Conservation (phyloP, 2,888 invertebrate species). For the Andricus curvator region DNA sequence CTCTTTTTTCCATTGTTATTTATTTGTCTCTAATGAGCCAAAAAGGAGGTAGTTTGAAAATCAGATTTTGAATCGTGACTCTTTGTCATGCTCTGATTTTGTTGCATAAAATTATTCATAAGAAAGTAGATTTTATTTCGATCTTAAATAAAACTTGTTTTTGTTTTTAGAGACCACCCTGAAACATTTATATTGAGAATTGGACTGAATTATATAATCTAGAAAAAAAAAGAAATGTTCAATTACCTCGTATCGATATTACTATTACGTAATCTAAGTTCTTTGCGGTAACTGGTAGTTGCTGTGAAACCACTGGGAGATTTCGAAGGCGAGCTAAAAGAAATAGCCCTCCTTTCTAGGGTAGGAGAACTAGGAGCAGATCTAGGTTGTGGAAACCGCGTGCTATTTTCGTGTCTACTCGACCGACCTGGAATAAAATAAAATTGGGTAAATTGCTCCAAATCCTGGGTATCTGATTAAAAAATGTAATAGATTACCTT, state of each 20-base stretch:
- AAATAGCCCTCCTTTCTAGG: slow-evolving; percentile 79
- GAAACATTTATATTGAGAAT: too few species aligned
- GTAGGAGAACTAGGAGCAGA: slow-evolving; percentile 86
- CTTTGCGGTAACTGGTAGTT: slow-evolving; percentile 75
- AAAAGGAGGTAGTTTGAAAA: too few species aligned
- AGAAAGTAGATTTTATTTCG: too few species aligned
- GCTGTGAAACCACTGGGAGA: slow-evolving; percentile 74
- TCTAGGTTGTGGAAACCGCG: slow-evolving; percentile 78
- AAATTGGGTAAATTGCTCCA: not conserved
- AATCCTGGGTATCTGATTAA: not conserved
- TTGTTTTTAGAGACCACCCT: too few species aligned
- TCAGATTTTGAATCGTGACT: too few species aligned
- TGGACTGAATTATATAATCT: not conserved
- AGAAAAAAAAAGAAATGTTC: slow-evolving; percentile 24
- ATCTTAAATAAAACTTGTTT: too few species aligned
- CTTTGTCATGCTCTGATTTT: too few species aligned
- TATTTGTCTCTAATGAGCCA: too few species aligned
- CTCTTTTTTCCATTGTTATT: too few species aligned
- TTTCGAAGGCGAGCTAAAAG: slow-evolving; percentile 75
- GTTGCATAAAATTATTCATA: too few species aligned
- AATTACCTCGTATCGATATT: slow-evolving; percentile 72
- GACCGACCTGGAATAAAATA: slow-evolving; percentile 65
- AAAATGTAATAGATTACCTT: slow-evolving; percentile 70
- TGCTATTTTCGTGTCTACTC: slow-evolving; percentile 68
- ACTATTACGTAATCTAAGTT: slow-evolving; percentile 72